Conservation (phyloP, 2,888 invertebrate genomes). For the Amblyjoppa proteus region DNA sequence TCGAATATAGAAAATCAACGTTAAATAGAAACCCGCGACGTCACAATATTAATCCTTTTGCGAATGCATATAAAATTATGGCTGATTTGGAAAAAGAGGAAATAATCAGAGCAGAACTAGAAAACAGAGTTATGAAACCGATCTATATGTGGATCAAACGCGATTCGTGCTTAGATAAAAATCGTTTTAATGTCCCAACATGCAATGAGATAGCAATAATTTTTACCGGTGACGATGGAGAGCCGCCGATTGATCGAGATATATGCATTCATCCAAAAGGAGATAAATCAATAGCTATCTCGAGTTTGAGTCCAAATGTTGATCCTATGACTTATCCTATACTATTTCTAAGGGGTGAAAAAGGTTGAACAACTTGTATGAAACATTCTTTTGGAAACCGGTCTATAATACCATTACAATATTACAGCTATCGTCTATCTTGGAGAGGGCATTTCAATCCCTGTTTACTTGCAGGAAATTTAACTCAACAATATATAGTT, state of each 20-base stretch:
- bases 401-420: constrained; percentile 53
- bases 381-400: constrained; percentile 29
- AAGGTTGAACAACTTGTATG: constrained; percentile 49
- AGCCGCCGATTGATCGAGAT: constrained; percentile 56
- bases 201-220: constrained; percentile 63
- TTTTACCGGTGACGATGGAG: constrained; percentile 54
- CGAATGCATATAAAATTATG: constrained; percentile 61
- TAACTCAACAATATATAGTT: constrained; percentile 55
- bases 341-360: constrained; percentile 32
- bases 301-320: constrained; percentile 47
- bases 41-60: constrained; percentile 35
- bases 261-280: constrained; percentile 57
- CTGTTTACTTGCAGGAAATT: constrained; percentile 29
- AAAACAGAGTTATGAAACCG: constrained; percentile 18
- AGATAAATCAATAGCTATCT: constrained; percentile 33
- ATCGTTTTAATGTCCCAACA: constrained; percentile 51
- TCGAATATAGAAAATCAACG: too few species aligned
- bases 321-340: constrained; percentile 30
- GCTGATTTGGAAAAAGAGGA: constrained; percentile 35
- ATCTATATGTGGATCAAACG: constrained; percentile 50
- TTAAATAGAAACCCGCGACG: too few species aligned
- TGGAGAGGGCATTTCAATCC: constrained; percentile 40
- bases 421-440: constrained; percentile 51
- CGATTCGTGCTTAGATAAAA: constrained; percentile 46
- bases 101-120: constrained; percentile 24